These are phyloP conservation scores for Bos javanicus DNA, from an alignment of 2,113 vertebrate species.

Conservation along the genomic window DNA sequence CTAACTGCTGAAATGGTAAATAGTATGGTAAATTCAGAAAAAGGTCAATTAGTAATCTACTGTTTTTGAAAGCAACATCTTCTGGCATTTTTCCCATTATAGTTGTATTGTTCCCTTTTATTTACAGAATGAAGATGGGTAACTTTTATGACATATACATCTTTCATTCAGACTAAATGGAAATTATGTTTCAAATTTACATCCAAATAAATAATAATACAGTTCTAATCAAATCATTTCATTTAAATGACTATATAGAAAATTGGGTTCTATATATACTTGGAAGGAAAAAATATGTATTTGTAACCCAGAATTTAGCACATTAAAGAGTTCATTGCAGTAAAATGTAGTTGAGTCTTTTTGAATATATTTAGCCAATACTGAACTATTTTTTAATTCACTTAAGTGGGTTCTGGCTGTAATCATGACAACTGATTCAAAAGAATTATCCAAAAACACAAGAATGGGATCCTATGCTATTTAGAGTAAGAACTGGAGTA, in stretches of 20 bases:
- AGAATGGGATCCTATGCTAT: neutral
- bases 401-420: neutral
- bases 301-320: neutral
- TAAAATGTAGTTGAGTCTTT: neutral
- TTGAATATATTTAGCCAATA: conserved; percentile 23
- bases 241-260: neutral
- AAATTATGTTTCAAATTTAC: conserved; percentile 20
- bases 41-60: conserved; percentile 46
- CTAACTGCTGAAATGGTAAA: conserved; percentile 39
- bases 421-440: neutral
- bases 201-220: neutral
- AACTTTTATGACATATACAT: neutral
- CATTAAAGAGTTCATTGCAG: neutral
- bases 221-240: neutral
- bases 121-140: conserved; percentile 28
- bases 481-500: neutral
- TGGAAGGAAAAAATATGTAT: conserved; percentile 27
- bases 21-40: conserved; percentile 26
- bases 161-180: neutral
- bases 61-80: conserved; percentile 52
- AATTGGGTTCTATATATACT: neutral
- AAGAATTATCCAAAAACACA: neutral
- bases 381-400: conserved; percentile 7
- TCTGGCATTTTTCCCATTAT: conserved; percentile 47
- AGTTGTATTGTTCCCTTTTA: conserved; percentile 16